Base-by-base conservation (phyloP, 2,888 invertebrate genomes). In the Agonopterix subpropinquella region DNA sequence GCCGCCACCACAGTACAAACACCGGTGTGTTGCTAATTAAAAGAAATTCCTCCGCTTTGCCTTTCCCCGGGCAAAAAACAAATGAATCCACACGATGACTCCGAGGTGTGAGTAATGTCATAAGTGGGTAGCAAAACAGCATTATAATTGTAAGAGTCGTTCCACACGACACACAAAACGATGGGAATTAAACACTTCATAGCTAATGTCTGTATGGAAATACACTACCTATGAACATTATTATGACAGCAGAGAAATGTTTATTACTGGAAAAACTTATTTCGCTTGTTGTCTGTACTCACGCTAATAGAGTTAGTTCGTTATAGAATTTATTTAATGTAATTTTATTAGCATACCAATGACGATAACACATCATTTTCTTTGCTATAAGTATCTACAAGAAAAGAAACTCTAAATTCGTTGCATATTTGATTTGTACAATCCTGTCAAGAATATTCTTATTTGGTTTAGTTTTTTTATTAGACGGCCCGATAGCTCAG, bases 41-140 rank as follows among this genome's bases (percentile, higher is more conserved):
- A 74, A 77, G 72, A 79, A 80, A 80, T 81, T 73, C 77, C 70
- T 59, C 59, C 53, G 64, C 68, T 69, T 72, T 71, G 69, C 72
- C 70, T 80, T 75, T 73, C 67, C 65, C 58, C 52, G 52, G 36
- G 61, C 65, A 80, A 82, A 80, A 81, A 81, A 68, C 60, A 64
- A 67, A 70, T 69, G 74, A 75, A 76, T 74, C 68, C 60, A 54
- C 44, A 64, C 61, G 73, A 74, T 70, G 70, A 70, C 61, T 76
- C 57, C 67, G 70, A 81, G 77, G 85, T 85, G 85, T 83, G 78
- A 81, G 77, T 65, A 69, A 75, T 80, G 76, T 73, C 71, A 71
- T 80, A 78, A 80, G 70, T 77, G 70, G 65, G 62, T 57, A 64
- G 73, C 67, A 70, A 73, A 76, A 77, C 72, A 67, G 67, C 70